phyloP scores from a whole-genome alignment of 2,888 invertebrate species.

The Drosophila subsilvestris region DNA sequence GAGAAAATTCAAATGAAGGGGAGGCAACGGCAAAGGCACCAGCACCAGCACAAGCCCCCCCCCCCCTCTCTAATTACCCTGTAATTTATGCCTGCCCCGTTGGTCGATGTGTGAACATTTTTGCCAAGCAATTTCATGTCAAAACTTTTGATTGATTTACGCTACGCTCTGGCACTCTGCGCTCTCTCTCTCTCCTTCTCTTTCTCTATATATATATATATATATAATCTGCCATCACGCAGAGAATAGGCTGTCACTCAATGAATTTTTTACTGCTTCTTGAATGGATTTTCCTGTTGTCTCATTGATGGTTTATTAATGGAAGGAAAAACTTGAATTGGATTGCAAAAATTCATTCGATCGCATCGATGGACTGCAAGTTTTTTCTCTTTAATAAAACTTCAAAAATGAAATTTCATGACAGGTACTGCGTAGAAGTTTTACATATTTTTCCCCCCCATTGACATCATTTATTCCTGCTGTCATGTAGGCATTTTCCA shows the following conservation, averaged over 20 bases:
- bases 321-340: conserved; percentile 8
- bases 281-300: conserved; percentile 35
- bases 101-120: conserved; percentile 32
- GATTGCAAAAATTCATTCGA: conserved; percentile 2
- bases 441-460: not conserved
- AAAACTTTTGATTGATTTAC: conserved; percentile 40
- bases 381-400: not conserved
- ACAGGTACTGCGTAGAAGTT: not conserved
- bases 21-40: not conserved
- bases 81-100: conserved; percentile 20
- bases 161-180: not conserved
- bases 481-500: conserved; percentile 14
- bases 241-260: conserved; percentile 1
- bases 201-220: no score
- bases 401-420: not conserved
- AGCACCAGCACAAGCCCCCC: not conserved
- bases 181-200: not conserved
- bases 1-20: conserved; percentile 49
- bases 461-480: conserved; percentile 15
- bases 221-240: not conserved
- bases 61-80: conserved; percentile 53
- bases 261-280: conserved; percentile 37
- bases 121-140: conserved; percentile 29
- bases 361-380: not conserved
- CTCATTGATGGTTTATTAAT: conserved; percentile 50